Conservation (phyloP, 2,888 invertebrate species). For the Drosophila sordidapex region DNA sequence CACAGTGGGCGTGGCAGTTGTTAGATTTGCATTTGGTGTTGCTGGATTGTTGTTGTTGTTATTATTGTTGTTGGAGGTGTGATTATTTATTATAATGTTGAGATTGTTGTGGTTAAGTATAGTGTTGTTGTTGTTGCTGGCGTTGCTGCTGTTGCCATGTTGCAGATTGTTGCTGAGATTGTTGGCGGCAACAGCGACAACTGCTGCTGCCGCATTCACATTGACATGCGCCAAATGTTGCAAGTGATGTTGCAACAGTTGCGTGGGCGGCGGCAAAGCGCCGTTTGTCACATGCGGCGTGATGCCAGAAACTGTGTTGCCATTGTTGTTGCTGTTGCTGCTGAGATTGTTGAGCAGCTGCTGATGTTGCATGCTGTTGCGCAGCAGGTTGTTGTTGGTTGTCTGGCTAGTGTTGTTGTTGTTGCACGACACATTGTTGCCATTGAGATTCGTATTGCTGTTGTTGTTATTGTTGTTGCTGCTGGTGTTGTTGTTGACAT, state of each 20-base stretch:
- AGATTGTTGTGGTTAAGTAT: constrained; percentile 74
- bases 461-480: constrained; percentile 16
- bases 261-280: constrained; percentile 82
- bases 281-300: constrained; percentile 53
- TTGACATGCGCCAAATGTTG: constrained; percentile 84
- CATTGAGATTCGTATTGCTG: constrained; percentile 49
- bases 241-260: constrained; percentile 84
- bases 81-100: constrained; percentile 75
- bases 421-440: constrained; percentile 48
- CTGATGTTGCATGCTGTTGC: constrained; percentile 79
- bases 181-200: constrained; percentile 78
- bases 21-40: constrained; percentile 76
- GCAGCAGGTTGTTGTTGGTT: constrained; percentile 63
- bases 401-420: constrained; percentile 36
- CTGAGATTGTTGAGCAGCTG: constrained; percentile 60
- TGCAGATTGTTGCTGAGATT: constrained; percentile 65
- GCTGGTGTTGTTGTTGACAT: constrained; percentile 32
- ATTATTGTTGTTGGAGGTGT: constrained; percentile 59
- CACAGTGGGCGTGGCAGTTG: constrained; percentile 70
- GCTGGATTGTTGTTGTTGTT: constrained; percentile 72
- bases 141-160: constrained; percentile 42
- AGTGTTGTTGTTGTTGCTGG: constrained; percentile 59
- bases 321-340: constrained; percentile 66
- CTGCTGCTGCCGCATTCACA: constrained; percentile 77
- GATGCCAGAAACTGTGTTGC: constrained; percentile 56